Evolutionary conservation across 2,797 vertebrate species (phyloP).

Genomic region (Arnoldichthys spilopterus): DNA sequence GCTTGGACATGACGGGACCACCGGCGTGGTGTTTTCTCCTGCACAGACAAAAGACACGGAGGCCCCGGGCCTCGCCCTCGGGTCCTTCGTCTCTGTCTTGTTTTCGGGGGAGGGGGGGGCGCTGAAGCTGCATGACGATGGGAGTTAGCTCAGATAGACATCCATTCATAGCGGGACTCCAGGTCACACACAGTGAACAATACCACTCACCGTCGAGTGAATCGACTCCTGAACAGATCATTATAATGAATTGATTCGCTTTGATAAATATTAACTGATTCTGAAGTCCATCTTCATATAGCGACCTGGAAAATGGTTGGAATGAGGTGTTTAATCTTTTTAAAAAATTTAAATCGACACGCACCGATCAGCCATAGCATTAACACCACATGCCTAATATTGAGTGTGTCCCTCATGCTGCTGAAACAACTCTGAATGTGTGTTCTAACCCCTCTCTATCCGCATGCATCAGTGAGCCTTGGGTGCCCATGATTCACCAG

Average conservation of each 20-base stretch:
- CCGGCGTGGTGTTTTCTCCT: slow-evolving; percentile 37
- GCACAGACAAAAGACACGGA: slow-evolving; percentile 46
- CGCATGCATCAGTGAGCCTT: too few species aligned
- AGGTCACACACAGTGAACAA: background rate
- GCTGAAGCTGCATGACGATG: background rate
- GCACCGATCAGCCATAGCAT: too few species aligned
- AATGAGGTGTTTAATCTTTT: too few species aligned
- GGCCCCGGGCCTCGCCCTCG: slow-evolving; percentile 39
- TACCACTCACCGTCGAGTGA: background rate
- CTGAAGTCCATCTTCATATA: background rate
- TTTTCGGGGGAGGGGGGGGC: slow-evolving; percentile 11
- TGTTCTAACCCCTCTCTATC: too few species aligned
- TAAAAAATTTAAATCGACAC: too few species aligned
- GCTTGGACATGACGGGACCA: slow-evolving; percentile 54
- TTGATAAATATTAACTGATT: background rate
- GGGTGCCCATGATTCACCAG: too few species aligned
- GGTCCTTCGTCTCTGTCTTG: slow-evolving; percentile 21
- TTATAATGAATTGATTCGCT: background rate
- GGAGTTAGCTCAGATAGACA: background rate
- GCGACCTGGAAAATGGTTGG: too few species aligned
- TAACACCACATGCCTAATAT: too few species aligned
- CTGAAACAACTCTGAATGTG: too few species aligned
- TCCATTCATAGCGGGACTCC: background rate
- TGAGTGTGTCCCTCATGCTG: too few species aligned
- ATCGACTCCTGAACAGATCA: background rate